Percentiles rank a stretch among this genome's conserved stretches.
Evolutionary conservation across 2,888 invertebrate genomes (phyloP).

Genomic region (Chironomus tentans): DNA sequence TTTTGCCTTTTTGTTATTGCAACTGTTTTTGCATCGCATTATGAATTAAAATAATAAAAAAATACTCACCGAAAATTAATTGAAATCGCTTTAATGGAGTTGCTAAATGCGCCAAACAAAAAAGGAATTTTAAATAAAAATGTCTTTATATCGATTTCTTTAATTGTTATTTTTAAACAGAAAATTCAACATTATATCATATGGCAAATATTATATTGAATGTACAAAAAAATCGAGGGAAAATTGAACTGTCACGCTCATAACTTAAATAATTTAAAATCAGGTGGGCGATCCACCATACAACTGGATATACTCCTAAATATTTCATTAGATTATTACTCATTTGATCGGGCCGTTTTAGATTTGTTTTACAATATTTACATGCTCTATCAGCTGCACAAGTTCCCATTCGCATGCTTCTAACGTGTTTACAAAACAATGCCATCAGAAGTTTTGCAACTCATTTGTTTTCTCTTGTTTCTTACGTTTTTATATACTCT

Average conservation of each 20-base stretch:
- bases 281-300: background rate
- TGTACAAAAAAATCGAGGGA: background rate
- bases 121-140: background rate
- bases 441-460: background rate
- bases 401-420: background rate
- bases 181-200: constrained; percentile 3
- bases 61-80: background rate
- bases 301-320: background rate
- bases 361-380: constrained; percentile 25
- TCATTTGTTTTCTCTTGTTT: background rate
- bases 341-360: constrained; percentile 9
- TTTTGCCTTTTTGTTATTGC: background rate
- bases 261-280: constrained; percentile 1
- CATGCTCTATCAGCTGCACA: constrained; percentile 4
- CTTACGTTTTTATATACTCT: background rate
- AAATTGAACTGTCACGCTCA: background rate
- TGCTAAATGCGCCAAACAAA: background rate
- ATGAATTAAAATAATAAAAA: no score
- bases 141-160: constrained; percentile 1
- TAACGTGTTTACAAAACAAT: constrained; percentile 11
- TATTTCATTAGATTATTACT: constrained; percentile 18
- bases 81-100: background rate
- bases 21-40: background rate
- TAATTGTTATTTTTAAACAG: constrained; percentile 14
- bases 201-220: background rate